A percentile compares a stretch with the other conserved stretches of the same genome.
Conservation (phyloP, 2,113 vertebrate genomes). For the Ranitomeya imitator region DNA sequence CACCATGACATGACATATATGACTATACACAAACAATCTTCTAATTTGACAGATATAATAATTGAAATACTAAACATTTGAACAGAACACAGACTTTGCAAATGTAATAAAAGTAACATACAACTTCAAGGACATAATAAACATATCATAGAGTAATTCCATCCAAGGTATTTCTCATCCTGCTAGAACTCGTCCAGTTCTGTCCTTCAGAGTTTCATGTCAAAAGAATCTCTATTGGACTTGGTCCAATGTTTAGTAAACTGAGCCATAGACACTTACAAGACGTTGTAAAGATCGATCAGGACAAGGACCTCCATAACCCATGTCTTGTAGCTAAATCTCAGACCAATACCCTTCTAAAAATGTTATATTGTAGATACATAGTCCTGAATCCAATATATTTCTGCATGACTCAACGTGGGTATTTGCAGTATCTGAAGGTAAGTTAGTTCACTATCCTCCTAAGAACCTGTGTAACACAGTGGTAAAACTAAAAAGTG, state of each 20-base stretch:
- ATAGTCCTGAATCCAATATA: background rate
- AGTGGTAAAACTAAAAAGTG: background rate
- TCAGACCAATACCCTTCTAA: background rate
- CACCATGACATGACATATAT: background rate
- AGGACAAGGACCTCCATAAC: background rate
- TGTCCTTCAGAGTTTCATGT: conserved; percentile 6
- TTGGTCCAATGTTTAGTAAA: conserved; percentile 16
- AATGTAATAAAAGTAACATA: background rate
- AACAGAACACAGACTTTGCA: too few relatives aligned
- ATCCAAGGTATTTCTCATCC: conserved; percentile 10
- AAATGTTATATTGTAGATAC: background rate
- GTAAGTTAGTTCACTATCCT: conserved; percentile 12
- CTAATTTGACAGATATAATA: background rate
- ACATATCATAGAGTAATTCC: background rate
- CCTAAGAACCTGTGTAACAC: background rate
- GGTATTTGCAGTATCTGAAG: background rate
- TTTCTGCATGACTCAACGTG: background rate
- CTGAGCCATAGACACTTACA: background rate
- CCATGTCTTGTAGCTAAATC: background rate
- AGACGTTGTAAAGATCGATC: background rate
- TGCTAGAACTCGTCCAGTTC: conserved; percentile 6
- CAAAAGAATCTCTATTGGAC: background rate
- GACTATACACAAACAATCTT: background rate
- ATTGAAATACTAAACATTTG: background rate
- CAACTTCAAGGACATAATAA: background rate